Evolutionary conservation across 2,888 invertebrate species (phyloP).

Genomic region (Hoplodrina ambigua): DNA sequence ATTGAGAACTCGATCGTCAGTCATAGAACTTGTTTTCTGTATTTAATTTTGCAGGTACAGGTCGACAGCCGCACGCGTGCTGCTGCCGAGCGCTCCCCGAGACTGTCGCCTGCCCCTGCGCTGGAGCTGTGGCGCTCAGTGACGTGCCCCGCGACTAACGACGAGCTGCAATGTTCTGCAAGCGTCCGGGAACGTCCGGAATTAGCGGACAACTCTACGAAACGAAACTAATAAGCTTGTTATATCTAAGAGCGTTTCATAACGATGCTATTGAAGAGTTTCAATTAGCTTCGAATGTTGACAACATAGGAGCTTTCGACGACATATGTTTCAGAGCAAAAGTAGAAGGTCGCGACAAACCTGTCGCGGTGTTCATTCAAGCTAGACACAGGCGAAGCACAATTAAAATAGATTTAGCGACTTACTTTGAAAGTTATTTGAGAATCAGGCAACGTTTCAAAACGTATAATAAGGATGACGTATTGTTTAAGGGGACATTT

Average conservation of each 20-base stretch:
- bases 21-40: too few relatives aligned
- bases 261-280: slow-evolving; percentile 43
- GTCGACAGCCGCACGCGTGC: too few relatives aligned
- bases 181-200: too few relatives aligned
- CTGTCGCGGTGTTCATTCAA: slow-evolving; percentile 44
- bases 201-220: slow-evolving; percentile 45
- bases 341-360: slow-evolving; percentile 20
- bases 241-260: slow-evolving; percentile 40
- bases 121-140: not conserved
- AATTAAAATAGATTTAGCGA: slow-evolving; percentile 16
- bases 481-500: slow-evolving; percentile 20
- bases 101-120: not conserved
- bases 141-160: slow-evolving; percentile 1
- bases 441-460: slow-evolving; percentile 34
- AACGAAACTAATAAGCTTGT: slow-evolving; percentile 50
- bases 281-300: slow-evolving; percentile 50
- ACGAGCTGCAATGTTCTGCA: too few relatives aligned
- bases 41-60: too few relatives aligned
- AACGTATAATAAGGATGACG: not conserved
- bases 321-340: slow-evolving; percentile 52
- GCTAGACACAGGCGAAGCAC: slow-evolving; percentile 40
- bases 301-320: slow-evolving; percentile 48
- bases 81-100: too few relatives aligned
- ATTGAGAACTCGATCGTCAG: too few relatives aligned
- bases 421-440: slow-evolving; percentile 45